Evolutionary conservation across 2,888 invertebrate species (phyloP), one percentile per base, ranked within the genome.

Genomic region (Lasius fuliginosus): DNA sequence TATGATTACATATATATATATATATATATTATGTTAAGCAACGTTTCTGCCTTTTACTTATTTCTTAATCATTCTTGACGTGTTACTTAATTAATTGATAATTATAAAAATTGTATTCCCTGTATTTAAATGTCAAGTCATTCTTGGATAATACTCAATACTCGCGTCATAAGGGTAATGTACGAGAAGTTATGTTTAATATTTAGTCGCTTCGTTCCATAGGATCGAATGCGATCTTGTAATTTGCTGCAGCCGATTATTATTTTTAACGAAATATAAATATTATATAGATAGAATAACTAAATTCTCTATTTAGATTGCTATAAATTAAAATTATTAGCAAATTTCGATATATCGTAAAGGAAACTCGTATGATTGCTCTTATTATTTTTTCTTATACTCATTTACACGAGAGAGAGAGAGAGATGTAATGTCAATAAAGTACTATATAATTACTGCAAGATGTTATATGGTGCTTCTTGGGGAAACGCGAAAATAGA

Each of bases 81-180:
- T 46, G 23, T 18, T 65, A 40, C 36, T 76, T 53, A 65, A 76
- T 15, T 65, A 76, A 36, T 27, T 4, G 67, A 65, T 65, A 76
- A 76, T 76, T 76, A 40, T 23, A 64, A 23, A 23, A 23, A 15
- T 15, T 23, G 40, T 56, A 58, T 11, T 40, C 3, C 23, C 11
- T 0, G 23, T 65, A 36, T 65, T 11, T 23, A 27, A 65, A 60
- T 18, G 27, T 23, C 36, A 27, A 18, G 3, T 46, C 46, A 46
- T 42, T 23, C 15, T n/a, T 33, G 64, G 49, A 64, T 76, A 76
- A 67, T 65, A 11, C 6, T 30, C 18, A 6, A 27, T 58, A 40
- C 18, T 60, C 9, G 15, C 12, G n/a, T 74, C 27, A 56, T 15
- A 15, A 56, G 15, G 36, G 23, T 73, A 40, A 23, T 15, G 23